A percentile compares a stretch with the other conserved stretches of the same genome.
Conservation (phyloP, 2,113 vertebrate genomes). For the Odobenus rosmarus region DNA sequence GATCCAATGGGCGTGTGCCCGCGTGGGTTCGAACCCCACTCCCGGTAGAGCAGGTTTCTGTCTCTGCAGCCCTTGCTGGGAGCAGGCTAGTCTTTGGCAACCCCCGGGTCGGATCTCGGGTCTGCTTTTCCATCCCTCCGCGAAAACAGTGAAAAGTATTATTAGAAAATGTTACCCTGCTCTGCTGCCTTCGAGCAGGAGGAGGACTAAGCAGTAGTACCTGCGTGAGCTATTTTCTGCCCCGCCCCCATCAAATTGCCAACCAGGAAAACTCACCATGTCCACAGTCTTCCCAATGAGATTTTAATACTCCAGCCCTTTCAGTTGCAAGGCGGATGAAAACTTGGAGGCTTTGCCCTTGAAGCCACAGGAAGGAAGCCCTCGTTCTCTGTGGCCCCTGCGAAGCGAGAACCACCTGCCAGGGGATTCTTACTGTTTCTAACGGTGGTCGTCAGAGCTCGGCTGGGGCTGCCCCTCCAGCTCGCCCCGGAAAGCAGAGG, state of each 20-base stretch:
- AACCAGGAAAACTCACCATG: background rate
- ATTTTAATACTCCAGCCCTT: background rate
- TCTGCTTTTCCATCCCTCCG: background rate
- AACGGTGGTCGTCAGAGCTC: background rate
- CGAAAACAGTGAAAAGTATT: background rate
- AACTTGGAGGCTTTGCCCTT: background rate
- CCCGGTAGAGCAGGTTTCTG: accelerated
- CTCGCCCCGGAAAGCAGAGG: background rate
- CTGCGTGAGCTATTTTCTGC: background rate
- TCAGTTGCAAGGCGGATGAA: background rate
- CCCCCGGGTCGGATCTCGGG: too few species aligned
- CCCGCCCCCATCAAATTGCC: background rate
- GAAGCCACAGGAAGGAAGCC: background rate
- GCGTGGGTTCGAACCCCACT: conserved; percentile 74
- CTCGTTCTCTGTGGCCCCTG: background rate
- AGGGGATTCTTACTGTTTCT: background rate
- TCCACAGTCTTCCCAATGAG: too few species aligned
- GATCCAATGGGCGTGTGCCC: conserved; percentile 67
- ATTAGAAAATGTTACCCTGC: too few species aligned
- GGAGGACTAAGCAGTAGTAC: background rate
- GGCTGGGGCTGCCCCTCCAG: too few species aligned
- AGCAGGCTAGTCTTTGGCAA: accelerated
- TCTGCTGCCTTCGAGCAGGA: background rate
- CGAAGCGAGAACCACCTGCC: background rate
- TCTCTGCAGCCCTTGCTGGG: accelerated